Base-by-base conservation (phyloP, 2,797 vertebrate species). In the Sebastes diaconus region DNA sequence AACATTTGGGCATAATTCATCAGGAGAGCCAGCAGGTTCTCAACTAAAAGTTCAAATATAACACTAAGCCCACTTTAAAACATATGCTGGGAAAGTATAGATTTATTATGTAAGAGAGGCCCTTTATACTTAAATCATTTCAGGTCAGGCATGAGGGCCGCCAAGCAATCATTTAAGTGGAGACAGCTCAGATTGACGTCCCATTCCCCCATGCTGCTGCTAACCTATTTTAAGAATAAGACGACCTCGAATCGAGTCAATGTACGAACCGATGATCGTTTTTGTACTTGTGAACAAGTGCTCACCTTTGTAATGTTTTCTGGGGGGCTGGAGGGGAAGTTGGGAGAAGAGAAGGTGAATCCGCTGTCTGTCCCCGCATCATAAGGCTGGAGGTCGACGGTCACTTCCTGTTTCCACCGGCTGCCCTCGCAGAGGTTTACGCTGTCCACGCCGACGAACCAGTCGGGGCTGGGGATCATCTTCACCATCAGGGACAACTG, bases 291-390 rank as follows among this genome's bases (percentile, higher is more conserved):
- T 59, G 8, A 67, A 11, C 4, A 63, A 68, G 5, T 52, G 11
- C 29, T 92, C 79, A 94, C 95, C 93, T 87, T 90, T 58, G 95
- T 93, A 67, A 96, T 94, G 90, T 94, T 95, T 88, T 96, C 95
- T 11, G 3, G 82, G 7, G 95, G 95, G 75, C 29, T 92, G 54
- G 91, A 83, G 69, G 93, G 94, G 76, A 94, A 96, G 84, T 95
- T 95, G 8, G 95, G 95, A 25, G 95, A 95, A 12, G 96, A 96
- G 91, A 96, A 97, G 65, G 96, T 96, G 88, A 97, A 97, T 73
- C 96, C 96, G 11, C 94, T 96, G 88, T 97, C 96, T 2, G 96
- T 96, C 54, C 96, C 96, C 0, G 96, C 94, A 30, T 97, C 96
- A 34, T 93, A 95, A n/a, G 95, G 96, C 18, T 95, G 94, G 67